phyloP scores from a whole-genome alignment of 2,113 vertebrate genomes.

The Lates calcarifer region DNA sequence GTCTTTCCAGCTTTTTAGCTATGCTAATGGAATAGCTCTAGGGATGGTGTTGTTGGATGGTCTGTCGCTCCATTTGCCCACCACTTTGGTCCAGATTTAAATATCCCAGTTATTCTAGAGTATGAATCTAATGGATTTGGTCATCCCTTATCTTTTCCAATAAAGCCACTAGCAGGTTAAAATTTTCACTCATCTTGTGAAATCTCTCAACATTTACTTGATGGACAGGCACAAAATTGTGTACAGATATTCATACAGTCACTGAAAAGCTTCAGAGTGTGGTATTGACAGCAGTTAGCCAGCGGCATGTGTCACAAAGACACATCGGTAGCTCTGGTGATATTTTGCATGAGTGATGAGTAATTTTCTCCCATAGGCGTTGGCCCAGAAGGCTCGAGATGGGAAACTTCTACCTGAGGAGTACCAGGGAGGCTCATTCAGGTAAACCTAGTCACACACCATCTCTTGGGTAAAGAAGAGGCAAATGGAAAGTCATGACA shows the following conservation, averaged over 20 bases:
- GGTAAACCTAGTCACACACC: slow-evolving; percentile 82
- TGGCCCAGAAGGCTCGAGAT: slow-evolving; percentile 95
- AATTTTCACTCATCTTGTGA: neutral
- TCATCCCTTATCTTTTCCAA: too few species aligned
- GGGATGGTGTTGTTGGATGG: too few species aligned
- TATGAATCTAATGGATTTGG: too few species aligned
- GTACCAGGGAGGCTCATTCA: slow-evolving; percentile 97
- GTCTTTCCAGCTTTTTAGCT: neutral
- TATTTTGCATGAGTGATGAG: neutral
- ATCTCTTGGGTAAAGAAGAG: neutral
- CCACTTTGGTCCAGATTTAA: too few species aligned
- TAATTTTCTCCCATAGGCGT: slow-evolving; percentile 78
- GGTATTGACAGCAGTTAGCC: neutral
- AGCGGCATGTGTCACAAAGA: neutral
- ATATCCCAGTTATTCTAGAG: neutral
- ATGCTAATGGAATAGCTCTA: neutral
- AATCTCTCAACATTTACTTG: neutral
- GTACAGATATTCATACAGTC: neutral
- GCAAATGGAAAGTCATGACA: neutral
- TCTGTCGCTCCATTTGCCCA: too few species aligned
- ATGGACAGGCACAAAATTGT: neutral
- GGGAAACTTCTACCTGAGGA: slow-evolving; percentile 96
- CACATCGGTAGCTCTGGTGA: neutral
- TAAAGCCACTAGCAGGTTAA: neutral
- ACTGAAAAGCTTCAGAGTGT: neutral